Percentiles rank a stretch among this genome's conserved stretches.
These are phyloP conservation scores for Heliocidaris erythrogramma DNA, from an alignment of 35 echinoderm and acorn worm species.

Conservation along the genomic window DNA sequence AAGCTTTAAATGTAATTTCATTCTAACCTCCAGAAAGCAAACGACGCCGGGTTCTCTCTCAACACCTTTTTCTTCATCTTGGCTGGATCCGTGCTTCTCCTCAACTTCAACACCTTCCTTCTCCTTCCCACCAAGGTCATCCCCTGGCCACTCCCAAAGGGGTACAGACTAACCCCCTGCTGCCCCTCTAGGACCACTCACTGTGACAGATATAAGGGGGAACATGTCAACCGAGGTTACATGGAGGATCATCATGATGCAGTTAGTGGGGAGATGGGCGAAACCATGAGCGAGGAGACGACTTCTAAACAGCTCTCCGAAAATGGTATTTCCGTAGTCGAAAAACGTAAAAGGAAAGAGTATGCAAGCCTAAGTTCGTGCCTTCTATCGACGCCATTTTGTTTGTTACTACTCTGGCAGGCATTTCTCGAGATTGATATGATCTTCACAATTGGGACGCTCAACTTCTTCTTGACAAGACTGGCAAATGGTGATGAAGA, in stretches of 20 bases:
- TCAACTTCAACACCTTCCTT: constrained; percentile 54
- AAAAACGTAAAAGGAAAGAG: background rate
- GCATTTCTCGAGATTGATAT: background rate
- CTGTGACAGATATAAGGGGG: background rate
- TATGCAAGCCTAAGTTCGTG: background rate
- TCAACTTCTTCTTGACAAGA: background rate
- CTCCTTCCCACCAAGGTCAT: constrained; percentile 45
- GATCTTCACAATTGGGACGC: constrained; percentile 11
- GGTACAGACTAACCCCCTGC: background rate
- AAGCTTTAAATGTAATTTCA: too few relatives aligned
- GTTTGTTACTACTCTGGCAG: background rate
- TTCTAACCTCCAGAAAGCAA: background rate
- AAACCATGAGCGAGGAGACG: background rate
- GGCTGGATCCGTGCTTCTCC: constrained; percentile 7
- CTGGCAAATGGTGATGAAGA: constrained; percentile 16
- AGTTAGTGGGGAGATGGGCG: background rate
- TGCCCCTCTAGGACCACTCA: background rate
- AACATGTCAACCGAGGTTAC: background rate
- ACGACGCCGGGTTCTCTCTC: constrained; percentile 45
- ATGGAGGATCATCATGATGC: background rate
- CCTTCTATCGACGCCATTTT: background rate
- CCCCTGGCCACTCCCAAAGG: constrained; percentile 49
- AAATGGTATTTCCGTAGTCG: background rate
- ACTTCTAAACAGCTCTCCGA: background rate
- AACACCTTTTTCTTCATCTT: constrained; percentile 48